Base-by-base conservation (phyloP, 1,140 invertebrate species). In the Samia ricini region DNA sequence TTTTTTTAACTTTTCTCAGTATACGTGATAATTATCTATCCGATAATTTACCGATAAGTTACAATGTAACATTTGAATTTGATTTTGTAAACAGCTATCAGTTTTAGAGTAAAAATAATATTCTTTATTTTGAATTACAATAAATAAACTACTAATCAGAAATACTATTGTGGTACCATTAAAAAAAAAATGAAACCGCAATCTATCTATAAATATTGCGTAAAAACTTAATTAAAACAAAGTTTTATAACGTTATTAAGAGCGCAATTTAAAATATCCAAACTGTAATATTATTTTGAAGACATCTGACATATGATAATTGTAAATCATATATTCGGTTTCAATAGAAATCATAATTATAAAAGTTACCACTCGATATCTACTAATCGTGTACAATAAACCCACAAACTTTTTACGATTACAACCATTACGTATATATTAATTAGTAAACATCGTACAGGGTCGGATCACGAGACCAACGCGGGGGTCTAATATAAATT, bases 351-450 rank as follows among this genome's bases (percentile, higher is more conserved):
- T 29, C n/a, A 2, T 21, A 42, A 57, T 57, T 57, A 57, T 29
- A 19, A 42, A 36, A 57, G 56, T 20, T 29, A 33, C 19, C 22
- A 55, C 12, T 22, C 56, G 59, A 60, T 29, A 61, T 57, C 54
- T 61, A 26, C 56, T 66, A 60, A 63, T 67, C 56, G 64, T 12
- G 56, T 57, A 57, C 65, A 63, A 63, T 67, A 67, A 67, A 67
- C 56, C 60, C 36, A 63, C 60, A 54, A 60, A 60, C 29, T 7
- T 67, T 67, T 67, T 63, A 67, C 33, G 65, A 63, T 63, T 56
- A 63, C 65, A 60, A 67, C 63, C 22, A 63, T 60, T 63, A 52
- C 51, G 52, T 24, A 50, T 54, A 36, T 56, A 59, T 67, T 67
- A 29, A 67, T 67, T 67, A 63, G 56, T 26, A 56, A 12, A 22